Base-by-base conservation (phyloP, 92 coral and sea anemone genomes). In the Epizoanthus fatuus region DNA sequence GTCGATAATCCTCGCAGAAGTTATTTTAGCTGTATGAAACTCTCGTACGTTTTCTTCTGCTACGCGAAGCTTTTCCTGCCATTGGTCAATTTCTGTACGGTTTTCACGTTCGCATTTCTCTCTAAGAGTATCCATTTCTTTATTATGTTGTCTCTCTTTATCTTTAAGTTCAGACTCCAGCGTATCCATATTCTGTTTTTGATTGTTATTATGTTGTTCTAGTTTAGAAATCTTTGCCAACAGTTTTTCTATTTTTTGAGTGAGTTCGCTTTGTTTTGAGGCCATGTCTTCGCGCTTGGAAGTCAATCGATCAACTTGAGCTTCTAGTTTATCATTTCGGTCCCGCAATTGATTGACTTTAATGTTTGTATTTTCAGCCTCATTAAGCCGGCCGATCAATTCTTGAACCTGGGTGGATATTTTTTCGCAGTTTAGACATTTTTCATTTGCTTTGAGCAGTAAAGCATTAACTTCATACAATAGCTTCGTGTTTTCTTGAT, bases 201-300 rank as follows among this genome's bases (percentile, higher is more conserved):
- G 20, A 2, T 10, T 57, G 42, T 32, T 39, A 59, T n/a, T 56
- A 4, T 38, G 5, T 32, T 38, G 19, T 38, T 58, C 17, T 38
- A 57, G 17, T 19, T 75, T 38, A 17, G 38, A 29, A 16, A 7
- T 59, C 22, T 59, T 57, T 7, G 63, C 39, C 7, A 39, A 19
- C n/a, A 39, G 54, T 10, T 75, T 53, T 75, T 59, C n/a, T 38
- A 57, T 19, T 35, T 75, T 12, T 59, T 57, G 52, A 7, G 16
- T 58, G 3, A 57, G 35, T 59, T 58, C 17, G 14, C 13, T 10
- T 15, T 9, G n/a, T 5, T 56, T 15, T 9, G 20, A 6, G 17
- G 9, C 81, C 53, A 37, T 56, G 20, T 29, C 79, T 74, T 19
- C 16, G 39, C 56, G 16, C 47, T 52, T 74, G 42, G 79, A 74